Evolutionary conservation across 2,797 vertebrate species (phyloP), one percentile per base, ranked within the genome.

Genomic region (Eospalax fontanierii): DNA sequence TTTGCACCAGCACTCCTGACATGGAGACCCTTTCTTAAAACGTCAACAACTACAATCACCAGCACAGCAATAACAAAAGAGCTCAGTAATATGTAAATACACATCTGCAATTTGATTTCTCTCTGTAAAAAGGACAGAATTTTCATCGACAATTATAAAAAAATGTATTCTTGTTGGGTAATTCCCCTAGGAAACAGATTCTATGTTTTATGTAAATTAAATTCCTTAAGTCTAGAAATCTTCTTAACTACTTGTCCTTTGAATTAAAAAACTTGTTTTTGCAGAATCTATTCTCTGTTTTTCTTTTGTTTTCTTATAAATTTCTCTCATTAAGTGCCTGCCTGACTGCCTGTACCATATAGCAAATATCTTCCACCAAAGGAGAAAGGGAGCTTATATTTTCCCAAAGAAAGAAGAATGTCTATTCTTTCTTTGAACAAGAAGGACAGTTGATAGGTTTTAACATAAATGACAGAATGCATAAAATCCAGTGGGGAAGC

Each of bases 221-320:
- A 59, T 71, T 87, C 40, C 40, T 82, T 66, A 66, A 26, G 6
- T 59, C 57, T 91, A 78, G 35, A 83, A 90, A 90, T 87, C n/a
- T 82, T 95, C 28, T 82, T 50, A 28, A 28, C 40, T 93, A 43
- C 16, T 50, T 90, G n/a, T 8, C 43, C n/a, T 75, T 84, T 87
- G 78, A 12, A 90, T 35, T 78, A 35, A 43, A 85, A 79, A 57
- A 50, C 30, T 90, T n/a, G 18, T n/a, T 83, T 83, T 28, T 12
- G 83, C 30, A 21, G 28, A 95, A 68, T 83, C n/a, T n/a, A 71
- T 65, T 43, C 30, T 75, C 22, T 35, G 21, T 11, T 63, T 89
- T 80, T 76, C 21, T 74, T 59, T 82, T 87, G n/a, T 81, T 86
- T 73, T 87, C 63, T 57, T 78, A 85, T 38, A 93, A 70, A 82